Evolutionary conservation across 2,797 vertebrate genomes (phyloP), one percentile per base, ranked within the genome.

Genomic region (Tarsius wallacei): DNA sequence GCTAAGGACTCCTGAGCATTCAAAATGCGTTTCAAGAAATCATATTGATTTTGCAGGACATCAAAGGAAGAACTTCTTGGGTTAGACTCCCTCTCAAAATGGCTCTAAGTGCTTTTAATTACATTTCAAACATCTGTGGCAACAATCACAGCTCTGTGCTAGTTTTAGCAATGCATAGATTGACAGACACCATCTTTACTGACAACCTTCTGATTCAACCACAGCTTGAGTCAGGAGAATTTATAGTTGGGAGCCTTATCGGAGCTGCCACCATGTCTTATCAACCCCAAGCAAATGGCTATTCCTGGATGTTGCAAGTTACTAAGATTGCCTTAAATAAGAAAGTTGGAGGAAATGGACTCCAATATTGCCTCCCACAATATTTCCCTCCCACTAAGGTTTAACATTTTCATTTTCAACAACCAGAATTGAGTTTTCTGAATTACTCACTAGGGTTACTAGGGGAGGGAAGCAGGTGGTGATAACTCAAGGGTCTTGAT

Each of bases 31-130:
- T 96, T 87, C 76, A 93, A 94, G 86, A 90, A 96, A 96, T 87
- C 61, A 49, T 86, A 95, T 87, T 93, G 96, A 87, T 97, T 95
- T 93, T 97, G 7, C 55, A 96, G 66, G 19, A 97, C 85, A 92
- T 28, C 64, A 70, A 91, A 96, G 96, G 90, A 88, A 96, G 93
- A 88, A 89, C 13, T 61, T 84, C 73, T 55, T 71, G 78, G 70
- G 55, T 90, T 91, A 87, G 84, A 89, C 31, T 96, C 78, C 28
- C 22, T 95, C 87, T 90, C 88, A 73, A 95, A 95, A 92, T 53
- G 77, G 49, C 31, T 94, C 92, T 96, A 96, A 91, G 86, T 91
- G 77, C 87, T 97, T 95, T 96, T 96, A 97, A 96, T 97, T 97
- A 71, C 93, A 93, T 96, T 94, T 96, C 96, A 91, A 97, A 96